A percentile compares a stretch with the other conserved stretches of the same genome.
Conservation (phyloP, 2,888 invertebrate species). For the Limnephilus rhombicus region DNA sequence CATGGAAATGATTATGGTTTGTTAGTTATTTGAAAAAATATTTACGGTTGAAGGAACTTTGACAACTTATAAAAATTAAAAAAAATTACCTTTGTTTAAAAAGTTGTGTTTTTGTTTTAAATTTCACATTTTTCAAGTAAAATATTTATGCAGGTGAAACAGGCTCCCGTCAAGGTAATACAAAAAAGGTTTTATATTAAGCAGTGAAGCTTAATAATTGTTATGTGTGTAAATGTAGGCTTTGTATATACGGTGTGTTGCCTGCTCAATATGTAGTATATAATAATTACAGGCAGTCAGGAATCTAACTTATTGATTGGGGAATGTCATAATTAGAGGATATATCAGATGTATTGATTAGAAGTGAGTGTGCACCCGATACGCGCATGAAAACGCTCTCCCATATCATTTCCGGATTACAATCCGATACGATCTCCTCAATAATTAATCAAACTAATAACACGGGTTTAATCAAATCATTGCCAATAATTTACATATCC, state of each 20-base stretch:
- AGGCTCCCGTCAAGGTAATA: too few relatives aligned
- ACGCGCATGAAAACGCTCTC: neutral
- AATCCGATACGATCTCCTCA: constrained; percentile 43
- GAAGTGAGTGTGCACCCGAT: neutral
- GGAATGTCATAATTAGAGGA: neutral
- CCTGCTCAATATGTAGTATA: neutral
- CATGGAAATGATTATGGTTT: too few relatives aligned
- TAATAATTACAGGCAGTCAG: neutral
- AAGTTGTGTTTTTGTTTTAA: too few relatives aligned
- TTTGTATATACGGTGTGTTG: neutral
- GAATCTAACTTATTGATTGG: neutral
- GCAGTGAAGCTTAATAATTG: too few relatives aligned
- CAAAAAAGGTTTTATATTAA: too few relatives aligned
- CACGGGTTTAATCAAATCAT: constrained; percentile 63
- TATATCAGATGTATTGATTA: constrained; percentile 3
- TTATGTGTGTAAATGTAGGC: neutral
- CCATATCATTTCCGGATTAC: constrained; percentile 43
- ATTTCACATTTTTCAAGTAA: too few relatives aligned
- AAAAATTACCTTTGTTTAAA: too few relatives aligned
- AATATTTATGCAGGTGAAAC: too few relatives aligned
- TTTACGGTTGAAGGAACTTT: too few relatives aligned
- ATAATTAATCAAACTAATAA: constrained; percentile 64
- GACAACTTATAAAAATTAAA: too few relatives aligned
- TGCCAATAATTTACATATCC: constrained; percentile 58
- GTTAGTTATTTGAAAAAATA: too few relatives aligned